Evolutionary conservation across 2,113 vertebrate genomes (phyloP).

Genomic region (Ceratotherium simum): DNA sequence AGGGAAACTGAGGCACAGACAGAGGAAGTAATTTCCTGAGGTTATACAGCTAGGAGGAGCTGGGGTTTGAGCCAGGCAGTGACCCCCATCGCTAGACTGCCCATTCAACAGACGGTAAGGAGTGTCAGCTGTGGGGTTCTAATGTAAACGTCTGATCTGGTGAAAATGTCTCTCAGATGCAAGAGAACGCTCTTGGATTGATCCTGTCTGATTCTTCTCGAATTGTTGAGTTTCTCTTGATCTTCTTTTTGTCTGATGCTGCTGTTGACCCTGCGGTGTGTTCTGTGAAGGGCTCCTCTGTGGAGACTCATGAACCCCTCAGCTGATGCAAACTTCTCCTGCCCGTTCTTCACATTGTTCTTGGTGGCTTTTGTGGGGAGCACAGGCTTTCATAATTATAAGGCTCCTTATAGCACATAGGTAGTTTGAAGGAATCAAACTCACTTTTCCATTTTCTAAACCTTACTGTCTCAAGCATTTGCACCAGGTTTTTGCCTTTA

Average conservation of each 20-base stretch:
- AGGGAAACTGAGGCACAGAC: neutral
- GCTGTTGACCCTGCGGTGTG: neutral
- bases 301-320: neutral
- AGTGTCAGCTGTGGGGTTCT: rapidly evolving
- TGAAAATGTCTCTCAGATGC: neutral
- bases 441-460: neutral
- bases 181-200: no score
- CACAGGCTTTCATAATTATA: neutral
- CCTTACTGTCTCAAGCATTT: neutral
- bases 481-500: neutral
- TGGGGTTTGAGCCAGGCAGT: rapidly evolving
- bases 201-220: neutral
- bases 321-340: neutral
- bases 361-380: neutral
- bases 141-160: neutral
- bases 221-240: neutral
- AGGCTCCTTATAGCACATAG: neutral
- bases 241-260: no score
- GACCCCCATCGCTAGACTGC: rapidly evolving
- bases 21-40: neutral
- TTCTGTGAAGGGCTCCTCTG: neutral
- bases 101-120: rapidly evolving
- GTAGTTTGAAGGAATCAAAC: neutral
- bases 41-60: no score
- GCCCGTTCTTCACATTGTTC: neutral